Evolutionary conservation across 2,113 vertebrate genomes (phyloP), one percentile per base, ranked within the genome.

Genomic region (Oreotrochilus melanogaster): DNA sequence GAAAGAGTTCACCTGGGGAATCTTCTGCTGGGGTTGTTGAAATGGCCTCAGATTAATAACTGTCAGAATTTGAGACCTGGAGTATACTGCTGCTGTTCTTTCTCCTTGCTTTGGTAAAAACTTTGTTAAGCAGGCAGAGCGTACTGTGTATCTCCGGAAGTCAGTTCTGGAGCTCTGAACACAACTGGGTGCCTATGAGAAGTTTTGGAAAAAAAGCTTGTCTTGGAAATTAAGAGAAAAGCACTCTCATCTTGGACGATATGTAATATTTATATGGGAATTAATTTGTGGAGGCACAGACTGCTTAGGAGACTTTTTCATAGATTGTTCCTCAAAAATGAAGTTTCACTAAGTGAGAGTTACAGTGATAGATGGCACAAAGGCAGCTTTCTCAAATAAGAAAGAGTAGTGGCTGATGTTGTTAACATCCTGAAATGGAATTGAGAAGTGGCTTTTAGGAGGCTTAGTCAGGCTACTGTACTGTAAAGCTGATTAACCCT

Each of bases 61-160:
- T 31, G 7, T 6, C 11, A 7, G 27, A 48, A 73, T 39, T 12
- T 31, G 45, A 61, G 35, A 37, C 54, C 35, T 60, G 56, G 42
- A 35, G 35, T 10, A 10, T 10, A 17, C 7, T 78, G 31, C 35
- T 88, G 61, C 35, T 86, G 15, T 16, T 79, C 17, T 31, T 81
- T 35, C 19, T 88, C 39, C 53, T 60, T 50, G 28, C 60, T 69
- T 14, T 11, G 62, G 31, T 54, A 7, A 66, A 78, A 85, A n/a
- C 19, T 66, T 56, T 19, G 51, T 31, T n/a, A 33, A 18, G 42
- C 35, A 61, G 42, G 42, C 56, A 60, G 47, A 43, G 27, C 25
- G 11, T n/a, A 53, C 14, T 0, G 0, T 15, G 10, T 18, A 17
- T 23, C 33, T 14, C 0, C 51, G 48, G 43, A 30, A 74, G 45